phyloP scores from a whole-genome alignment of 2,888 invertebrate genomes.

The Tribolium freemani region DNA sequence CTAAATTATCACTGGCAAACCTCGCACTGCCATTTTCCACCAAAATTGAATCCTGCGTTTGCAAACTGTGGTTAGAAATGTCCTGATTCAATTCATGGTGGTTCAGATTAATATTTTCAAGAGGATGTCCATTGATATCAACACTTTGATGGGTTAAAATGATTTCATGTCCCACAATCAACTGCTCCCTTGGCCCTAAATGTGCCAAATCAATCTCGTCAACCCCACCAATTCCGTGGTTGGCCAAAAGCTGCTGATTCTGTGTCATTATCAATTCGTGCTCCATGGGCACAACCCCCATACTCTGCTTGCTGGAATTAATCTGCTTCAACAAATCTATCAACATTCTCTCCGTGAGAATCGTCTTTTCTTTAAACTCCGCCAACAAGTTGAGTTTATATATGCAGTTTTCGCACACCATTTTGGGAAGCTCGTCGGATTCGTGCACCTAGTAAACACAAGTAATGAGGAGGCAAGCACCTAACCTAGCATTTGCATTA shows the following conservation, averaged over 20 bases:
- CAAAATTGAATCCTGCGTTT: slow-evolving; percentile 56
- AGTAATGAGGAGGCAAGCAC: slow-evolving; percentile 1
- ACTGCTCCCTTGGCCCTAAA: slow-evolving; percentile 58
- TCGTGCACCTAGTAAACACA: slow-evolving; percentile 68
- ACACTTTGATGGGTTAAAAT: slow-evolving; percentile 61
- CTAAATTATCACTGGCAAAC: slow-evolving; percentile 58
- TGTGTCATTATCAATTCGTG: slow-evolving; percentile 62
- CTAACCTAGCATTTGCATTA: slow-evolving; percentile 55
- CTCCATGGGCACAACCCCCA: slow-evolving; percentile 51
- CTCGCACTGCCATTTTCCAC: slow-evolving; percentile 52
- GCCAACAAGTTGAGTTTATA: slow-evolving; percentile 72
- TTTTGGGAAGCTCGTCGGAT: slow-evolving; percentile 72
- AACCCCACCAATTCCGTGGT: slow-evolving; percentile 56
- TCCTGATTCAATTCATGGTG: slow-evolving; percentile 63
- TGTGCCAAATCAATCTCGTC: slow-evolving; percentile 60
- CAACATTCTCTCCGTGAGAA: slow-evolving; percentile 71
- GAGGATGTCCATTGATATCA: slow-evolving; percentile 58
- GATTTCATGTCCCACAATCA: slow-evolving; percentile 62
- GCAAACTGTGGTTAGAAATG: slow-evolving; percentile 62
- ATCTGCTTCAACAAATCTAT: slow-evolving; percentile 64
- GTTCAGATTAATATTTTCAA: slow-evolving; percentile 62
- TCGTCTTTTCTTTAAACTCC: slow-evolving; percentile 72
- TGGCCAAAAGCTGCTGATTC: slow-evolving; percentile 59
- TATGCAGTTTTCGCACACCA: slow-evolving; percentile 72
- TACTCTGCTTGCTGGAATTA: slow-evolving; percentile 44